phyloP scores from a whole-genome alignment of 2,797 vertebrate species.

The Pangasius djambal region DNA sequence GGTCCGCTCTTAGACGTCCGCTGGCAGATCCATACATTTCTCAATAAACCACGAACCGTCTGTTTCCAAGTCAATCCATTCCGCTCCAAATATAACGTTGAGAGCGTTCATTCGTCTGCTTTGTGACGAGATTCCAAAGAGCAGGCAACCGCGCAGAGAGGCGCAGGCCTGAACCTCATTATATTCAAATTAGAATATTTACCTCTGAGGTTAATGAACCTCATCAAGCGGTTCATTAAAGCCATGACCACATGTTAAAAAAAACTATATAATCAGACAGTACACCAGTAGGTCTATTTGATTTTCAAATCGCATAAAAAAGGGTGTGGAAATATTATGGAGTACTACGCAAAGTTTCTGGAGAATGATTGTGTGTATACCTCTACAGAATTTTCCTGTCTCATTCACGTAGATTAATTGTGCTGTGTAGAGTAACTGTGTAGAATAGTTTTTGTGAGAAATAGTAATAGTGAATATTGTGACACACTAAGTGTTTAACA shows the following conservation, averaged over 20 bases:
- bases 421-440: background rate
- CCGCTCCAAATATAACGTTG: slow-evolving; percentile 11
- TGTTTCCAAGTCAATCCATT: slow-evolving; percentile 60
- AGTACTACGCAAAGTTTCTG: background rate
- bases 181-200: background rate
- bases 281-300: background rate
- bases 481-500: background rate
- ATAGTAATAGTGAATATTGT: background rate
- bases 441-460: background rate
- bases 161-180: background rate
- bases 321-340: background rate
- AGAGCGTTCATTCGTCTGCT: slow-evolving; percentile 69
- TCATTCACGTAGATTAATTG: background rate
- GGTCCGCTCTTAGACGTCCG: slow-evolving; percentile 50
- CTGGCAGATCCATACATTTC: slow-evolving; percentile 63
- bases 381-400: background rate
- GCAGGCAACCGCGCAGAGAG: background rate
- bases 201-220: background rate
- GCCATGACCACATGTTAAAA: background rate
- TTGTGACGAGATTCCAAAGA: slow-evolving; percentile 61
- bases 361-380: background rate
- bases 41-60: slow-evolving; percentile 55
- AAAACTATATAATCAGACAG: background rate
- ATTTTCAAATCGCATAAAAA: background rate
- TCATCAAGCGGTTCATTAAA: background rate